Evolutionary conservation across 2,888 invertebrate species (phyloP).

Genomic region (Entomobrya multifasciata): DNA sequence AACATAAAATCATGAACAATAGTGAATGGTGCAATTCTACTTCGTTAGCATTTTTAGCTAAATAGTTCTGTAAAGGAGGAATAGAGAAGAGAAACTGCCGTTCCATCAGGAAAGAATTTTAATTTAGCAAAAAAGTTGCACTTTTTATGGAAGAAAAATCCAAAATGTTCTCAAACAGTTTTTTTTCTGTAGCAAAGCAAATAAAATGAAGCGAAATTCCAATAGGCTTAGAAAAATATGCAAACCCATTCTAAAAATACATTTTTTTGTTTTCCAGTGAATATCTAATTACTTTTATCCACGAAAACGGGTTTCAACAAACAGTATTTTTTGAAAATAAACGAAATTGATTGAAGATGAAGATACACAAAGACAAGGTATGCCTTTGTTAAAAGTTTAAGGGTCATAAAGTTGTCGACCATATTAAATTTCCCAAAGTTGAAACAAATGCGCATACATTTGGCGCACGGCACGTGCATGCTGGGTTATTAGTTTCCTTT

Average conservation of each 20-base stretch:
- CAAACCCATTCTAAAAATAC: too few species aligned
- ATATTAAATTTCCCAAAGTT: too few species aligned
- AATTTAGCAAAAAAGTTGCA: slow-evolving; percentile 1
- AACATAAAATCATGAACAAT: neutral
- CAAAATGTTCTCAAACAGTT: neutral
- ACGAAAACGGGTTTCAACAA: too few species aligned
- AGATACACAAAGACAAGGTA: neutral
- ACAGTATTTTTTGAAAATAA: too few species aligned
- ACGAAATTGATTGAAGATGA: too few species aligned
- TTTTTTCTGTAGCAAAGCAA: neutral
- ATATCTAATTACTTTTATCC: too few species aligned
- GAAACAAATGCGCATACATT: too few species aligned
- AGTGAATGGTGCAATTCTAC: neutral
- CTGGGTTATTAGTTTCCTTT: too few species aligned
- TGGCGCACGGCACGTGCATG: too few species aligned
- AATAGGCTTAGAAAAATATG: too few species aligned
- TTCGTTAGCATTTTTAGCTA: slow-evolving; percentile 12
- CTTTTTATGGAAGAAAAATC: neutral
- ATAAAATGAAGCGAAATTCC: slow-evolving; percentile 8
- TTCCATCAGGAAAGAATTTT: slow-evolving; percentile 20
- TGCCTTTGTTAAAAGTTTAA: too few species aligned
- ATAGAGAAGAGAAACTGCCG: neutral
- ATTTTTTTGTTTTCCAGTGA: neutral
- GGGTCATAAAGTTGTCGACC: too few species aligned
- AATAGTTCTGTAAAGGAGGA: neutral